Percentiles rank a stretch among this genome's conserved stretches.
Conservation (phyloP, 2,797 vertebrate species). For the Argyrosomus regius region DNA sequence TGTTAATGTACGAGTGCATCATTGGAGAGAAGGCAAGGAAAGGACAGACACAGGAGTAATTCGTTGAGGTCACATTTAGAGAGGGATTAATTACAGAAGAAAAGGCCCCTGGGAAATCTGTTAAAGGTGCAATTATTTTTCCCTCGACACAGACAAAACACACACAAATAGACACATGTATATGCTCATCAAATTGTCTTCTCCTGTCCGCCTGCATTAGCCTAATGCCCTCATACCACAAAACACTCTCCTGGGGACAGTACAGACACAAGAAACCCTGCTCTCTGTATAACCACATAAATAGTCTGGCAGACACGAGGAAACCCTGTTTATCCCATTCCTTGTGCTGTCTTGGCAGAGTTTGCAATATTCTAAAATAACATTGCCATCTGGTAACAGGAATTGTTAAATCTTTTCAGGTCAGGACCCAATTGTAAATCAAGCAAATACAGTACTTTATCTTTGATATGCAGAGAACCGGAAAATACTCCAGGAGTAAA, state of each 20-base stretch:
- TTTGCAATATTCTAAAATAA: slow-evolving; percentile 51
- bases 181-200: slow-evolving; percentile 39
- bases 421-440: slow-evolving; percentile 33
- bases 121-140: slow-evolving; percentile 47
- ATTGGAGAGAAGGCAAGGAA: slow-evolving; percentile 8
- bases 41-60: slow-evolving; percentile 1
- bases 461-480: slow-evolving; percentile 7
- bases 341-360: slow-evolving; percentile 42
- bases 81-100: slow-evolving; percentile 37
- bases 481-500: slow-evolving; percentile 1
- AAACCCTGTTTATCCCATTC: slow-evolving; percentile 62
- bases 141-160: slow-evolving; percentile 45
- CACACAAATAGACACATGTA: slow-evolving; percentile 35
- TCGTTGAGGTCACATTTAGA: slow-evolving; percentile 36
- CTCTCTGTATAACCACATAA: slow-evolving; percentile 53
- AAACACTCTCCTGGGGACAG: slow-evolving; percentile 56
- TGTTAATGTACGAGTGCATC: not conserved
- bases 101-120: slow-evolving; percentile 55
- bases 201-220: slow-evolving; percentile 54
- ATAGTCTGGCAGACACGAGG: slow-evolving; percentile 55
- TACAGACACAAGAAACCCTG: slow-evolving; percentile 27
- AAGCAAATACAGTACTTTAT: slow-evolving; percentile 28
- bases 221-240: slow-evolving; percentile 52
- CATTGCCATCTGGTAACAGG: slow-evolving; percentile 54
- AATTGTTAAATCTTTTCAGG: slow-evolving; percentile 56